Evolutionary conservation across 2,888 invertebrate species (phyloP), one percentile per base, ranked within the genome.

Genomic region (Saturnia pavonia): DNA sequence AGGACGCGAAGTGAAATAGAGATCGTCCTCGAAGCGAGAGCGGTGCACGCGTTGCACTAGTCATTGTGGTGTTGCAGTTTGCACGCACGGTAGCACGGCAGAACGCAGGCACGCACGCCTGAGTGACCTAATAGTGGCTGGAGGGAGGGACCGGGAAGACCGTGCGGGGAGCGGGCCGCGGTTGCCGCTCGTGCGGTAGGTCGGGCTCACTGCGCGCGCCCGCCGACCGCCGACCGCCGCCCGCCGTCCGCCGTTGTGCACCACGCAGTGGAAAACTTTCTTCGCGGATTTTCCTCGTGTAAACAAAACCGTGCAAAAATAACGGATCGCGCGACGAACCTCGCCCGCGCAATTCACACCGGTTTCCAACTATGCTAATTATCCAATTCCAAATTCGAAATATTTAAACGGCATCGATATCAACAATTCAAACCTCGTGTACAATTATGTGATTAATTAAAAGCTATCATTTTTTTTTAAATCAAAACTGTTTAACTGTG

Each of bases 21-120:
- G 93, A 91, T 94, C 92, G 93, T 94, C 93, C 93, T 94, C 93
- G 93, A 91, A 91, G 93, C 93, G 93, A 93, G 92, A 92, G 93
- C 92, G 91, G 89, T 91, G 92, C 91, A 91, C 92, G 92, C 91
- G 92, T 89, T 92, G 92, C 92, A 92, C 89, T 90, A 91, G 90
- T 91, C 91, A 91, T 91, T 92, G 92, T 91, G 92, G 88, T 86
- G 92, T 89, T 91, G 92, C 91, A 91, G 80, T 91, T 91, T 88
- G 91, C 91, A 92, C 92, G 92, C 91, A 91, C 91, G 90, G 89
- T 87, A 54, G 54, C 22, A 54, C 54, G 22, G 54, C 54, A 54
- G 54, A 22, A 22, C 54, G 54, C 22, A n/a, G 8, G 91, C 91
- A 91, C 91, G 90, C 89, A 87, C 89, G 91, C 82, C 88, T 87